Base-by-base conservation (phyloP, 2,113 vertebrate species). In the Takifugu bimaculatus region DNA sequence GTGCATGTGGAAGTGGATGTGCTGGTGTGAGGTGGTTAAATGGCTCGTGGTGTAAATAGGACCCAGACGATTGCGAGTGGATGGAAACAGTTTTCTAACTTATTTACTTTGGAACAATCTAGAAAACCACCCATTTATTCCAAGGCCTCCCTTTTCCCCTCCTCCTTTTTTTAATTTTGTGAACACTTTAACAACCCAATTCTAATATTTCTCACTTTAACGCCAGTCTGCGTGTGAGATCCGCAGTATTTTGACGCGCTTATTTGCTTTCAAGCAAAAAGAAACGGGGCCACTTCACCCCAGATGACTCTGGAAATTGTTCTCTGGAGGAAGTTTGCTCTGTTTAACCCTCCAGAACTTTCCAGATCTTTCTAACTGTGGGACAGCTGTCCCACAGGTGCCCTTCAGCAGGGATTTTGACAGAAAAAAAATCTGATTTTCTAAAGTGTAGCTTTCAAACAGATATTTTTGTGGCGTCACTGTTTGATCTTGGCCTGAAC, bases 11-110 rank as follows among this genome's bases (percentile, higher is more conserved):
- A 77, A 70, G 72, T 74, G 65, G 74, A 81, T 78, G 83, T 75
- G 70, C 68, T 64, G 74, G 76, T 63, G 61, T 61, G 64, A 80
- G 65, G 84, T 71, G 74, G 68, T 65, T 78, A 78, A 86, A 88
- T 83, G 68, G 82, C 76, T 79, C 4, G 28, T 63, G 70, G 83
- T 83, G 85, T 77, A 86, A 87, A 85, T 85, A 81, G 79, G 72
- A 81, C 70, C 84, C 84, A 85, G 84, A 77, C 78, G 44, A 78
- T 66, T 69, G 70, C 74, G 50, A 80, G 69, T 81, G 80, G 74
- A 87, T 85, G 89, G 89, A 88, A 90, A 87, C 83, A 78, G 81
- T 84, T 88, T 86, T 82, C 80, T 65, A 74, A 77, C 73, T 71
- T 84, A 87, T 88, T 88, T 83, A 75, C 73, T 79, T 86, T 84